Conservation (phyloP, 1,140 invertebrate species). For the Cylas formicarius region DNA sequence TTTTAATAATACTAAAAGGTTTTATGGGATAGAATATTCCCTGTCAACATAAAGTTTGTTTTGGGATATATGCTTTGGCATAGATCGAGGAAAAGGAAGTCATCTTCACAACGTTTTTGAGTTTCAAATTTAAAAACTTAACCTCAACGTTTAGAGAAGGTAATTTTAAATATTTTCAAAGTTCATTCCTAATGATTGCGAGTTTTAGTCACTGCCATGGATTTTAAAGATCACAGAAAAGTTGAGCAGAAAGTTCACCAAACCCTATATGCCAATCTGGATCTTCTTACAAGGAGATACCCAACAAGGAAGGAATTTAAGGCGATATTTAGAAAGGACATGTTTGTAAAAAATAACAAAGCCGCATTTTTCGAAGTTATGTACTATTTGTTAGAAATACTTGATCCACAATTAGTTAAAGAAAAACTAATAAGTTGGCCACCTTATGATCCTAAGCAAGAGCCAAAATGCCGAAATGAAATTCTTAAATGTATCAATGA, state of each 20-base stretch:
- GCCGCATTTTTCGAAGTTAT: slow-evolving; percentile 32
- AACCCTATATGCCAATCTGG: slow-evolving; percentile 24
- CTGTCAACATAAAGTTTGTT: too few species aligned
- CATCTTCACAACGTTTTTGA: too few species aligned
- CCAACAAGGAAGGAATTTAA: slow-evolving; percentile 28
- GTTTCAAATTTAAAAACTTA: too few species aligned
- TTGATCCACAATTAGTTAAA: slow-evolving; percentile 29
- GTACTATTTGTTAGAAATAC: slow-evolving; percentile 31
- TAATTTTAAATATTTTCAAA: too few species aligned
- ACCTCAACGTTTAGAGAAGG: too few species aligned
- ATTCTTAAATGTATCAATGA: slow-evolving; percentile 30
- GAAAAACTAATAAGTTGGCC: slow-evolving; percentile 31
- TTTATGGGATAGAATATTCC: too few species aligned
- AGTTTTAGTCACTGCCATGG: too few species aligned
- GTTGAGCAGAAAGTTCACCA: slow-evolving; percentile 27
- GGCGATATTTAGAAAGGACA: slow-evolving; percentile 31
- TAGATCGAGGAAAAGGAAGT: too few species aligned
- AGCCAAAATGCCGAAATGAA: slow-evolving; percentile 33
- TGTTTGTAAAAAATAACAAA: slow-evolving; percentile 39
- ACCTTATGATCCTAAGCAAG: slow-evolving; percentile 23
- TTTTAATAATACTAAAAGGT: too few species aligned
- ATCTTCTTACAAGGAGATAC: slow-evolving; percentile 23
- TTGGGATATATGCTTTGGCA: too few species aligned
- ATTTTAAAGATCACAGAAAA: slow-evolving; percentile 17
- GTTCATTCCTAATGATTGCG: too few species aligned